phyloP scores from a whole-genome alignment of 2,113 vertebrate genomes.

The Sebastes fasciatus region DNA sequence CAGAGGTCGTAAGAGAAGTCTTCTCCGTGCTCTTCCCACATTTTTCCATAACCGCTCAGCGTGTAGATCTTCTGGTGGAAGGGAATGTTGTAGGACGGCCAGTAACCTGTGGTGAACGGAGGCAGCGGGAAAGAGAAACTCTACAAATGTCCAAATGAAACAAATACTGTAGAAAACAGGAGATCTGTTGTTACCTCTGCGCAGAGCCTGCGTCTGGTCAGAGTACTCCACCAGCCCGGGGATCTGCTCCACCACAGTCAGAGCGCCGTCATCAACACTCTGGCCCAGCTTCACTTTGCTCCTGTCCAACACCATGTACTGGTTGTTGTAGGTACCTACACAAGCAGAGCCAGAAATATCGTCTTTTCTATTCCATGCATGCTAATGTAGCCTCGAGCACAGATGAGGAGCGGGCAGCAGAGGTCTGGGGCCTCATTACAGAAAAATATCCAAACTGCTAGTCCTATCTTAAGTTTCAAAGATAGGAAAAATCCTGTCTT shows the following conservation, averaged over 20 bases:
- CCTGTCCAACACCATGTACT: slow-evolving; percentile 93
- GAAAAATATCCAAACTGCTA: too few relatives aligned
- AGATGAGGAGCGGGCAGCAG: not conserved
- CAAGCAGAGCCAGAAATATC: not conserved
- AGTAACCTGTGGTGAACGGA: slow-evolving; percentile 86
- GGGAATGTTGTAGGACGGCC: slow-evolving; percentile 97
- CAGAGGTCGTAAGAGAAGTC: slow-evolving; percentile 94
- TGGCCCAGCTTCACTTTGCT: slow-evolving; percentile 86
- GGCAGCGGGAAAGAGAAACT: not conserved
- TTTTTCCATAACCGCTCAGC: slow-evolving; percentile 88
- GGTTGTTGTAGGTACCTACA: slow-evolving; percentile 94
- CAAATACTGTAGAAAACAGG: not conserved
- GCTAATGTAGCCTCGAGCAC: not conserved
- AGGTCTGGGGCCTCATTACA: not conserved
- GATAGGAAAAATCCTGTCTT: too few relatives aligned
- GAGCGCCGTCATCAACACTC: slow-evolving; percentile 84
- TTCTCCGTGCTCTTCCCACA: slow-evolving; percentile 85
- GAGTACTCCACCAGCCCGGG: slow-evolving; percentile 91
- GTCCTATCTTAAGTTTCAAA: too few relatives aligned
- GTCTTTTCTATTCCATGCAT: not conserved
- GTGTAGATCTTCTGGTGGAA: slow-evolving; percentile 90
- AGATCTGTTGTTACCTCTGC: slow-evolving; percentile 83
- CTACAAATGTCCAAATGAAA: not conserved
- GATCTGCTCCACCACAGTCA: slow-evolving; percentile 94
- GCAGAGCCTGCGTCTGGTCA: slow-evolving; percentile 90